phyloP scores from a whole-genome alignment of 92 coral and sea anemone species.

The Epizoanthus illoricatus region DNA sequence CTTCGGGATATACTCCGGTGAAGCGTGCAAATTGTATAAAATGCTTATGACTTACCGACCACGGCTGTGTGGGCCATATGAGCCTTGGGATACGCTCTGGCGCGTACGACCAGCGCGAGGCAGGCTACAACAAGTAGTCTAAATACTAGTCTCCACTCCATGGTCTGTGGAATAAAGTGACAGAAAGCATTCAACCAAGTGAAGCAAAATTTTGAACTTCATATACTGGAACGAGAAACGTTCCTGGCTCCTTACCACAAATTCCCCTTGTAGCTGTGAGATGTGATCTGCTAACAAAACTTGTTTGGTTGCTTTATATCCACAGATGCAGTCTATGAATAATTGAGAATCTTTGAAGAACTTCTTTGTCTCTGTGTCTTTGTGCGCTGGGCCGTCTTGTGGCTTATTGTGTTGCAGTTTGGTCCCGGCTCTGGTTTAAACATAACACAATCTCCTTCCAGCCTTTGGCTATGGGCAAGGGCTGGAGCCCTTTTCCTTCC shows the following conservation, averaged over 20 bases:
- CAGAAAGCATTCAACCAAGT: not conserved
- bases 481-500: too few species aligned
- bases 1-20: not conserved
- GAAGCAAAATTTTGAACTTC: not conserved
- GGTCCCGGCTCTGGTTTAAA: conserved; percentile 11
- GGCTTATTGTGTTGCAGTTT: conserved; percentile 26
- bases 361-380: conserved; percentile 33
- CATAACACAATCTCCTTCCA: not conserved
- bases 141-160: conserved; percentile 27
- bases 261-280: conserved; percentile 12
- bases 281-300: conserved; percentile 19
- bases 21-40: conserved; percentile 10
- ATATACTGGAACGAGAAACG: not conserved
- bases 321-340: conserved; percentile 12
- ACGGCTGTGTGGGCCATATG: conserved; percentile 19
- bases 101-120: not conserved
- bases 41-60: conserved; percentile 28
- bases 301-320: conserved; percentile 23
- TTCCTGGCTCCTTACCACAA: conserved; percentile 16
- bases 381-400: conserved; percentile 19
- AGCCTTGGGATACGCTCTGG: conserved; percentile 25
- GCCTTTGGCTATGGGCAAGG: not conserved
- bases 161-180: conserved; percentile 11
- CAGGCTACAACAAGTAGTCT: conserved; percentile 6
- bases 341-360: conserved; percentile 17